These are phyloP conservation scores for Ceyx erithaca DNA, from an alignment of 2,797 vertebrate species.

Conservation along the genomic window DNA sequence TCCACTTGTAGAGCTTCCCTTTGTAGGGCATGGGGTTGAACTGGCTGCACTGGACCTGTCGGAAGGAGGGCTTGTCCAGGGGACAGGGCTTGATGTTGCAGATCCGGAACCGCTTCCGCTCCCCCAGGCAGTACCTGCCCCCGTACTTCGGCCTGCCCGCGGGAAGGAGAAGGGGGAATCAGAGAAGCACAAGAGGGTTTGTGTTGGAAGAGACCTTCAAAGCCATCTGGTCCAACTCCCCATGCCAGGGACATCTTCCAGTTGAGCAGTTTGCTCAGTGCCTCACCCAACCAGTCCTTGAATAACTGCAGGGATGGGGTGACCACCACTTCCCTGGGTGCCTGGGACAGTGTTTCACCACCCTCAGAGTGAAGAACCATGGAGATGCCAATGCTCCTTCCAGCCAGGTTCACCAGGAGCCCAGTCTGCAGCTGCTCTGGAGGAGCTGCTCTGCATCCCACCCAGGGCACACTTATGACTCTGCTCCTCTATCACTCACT, in stretches of 20 bases:
- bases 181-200: not conserved
- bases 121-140: conserved; percentile 92
- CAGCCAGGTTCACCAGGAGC: not conserved
- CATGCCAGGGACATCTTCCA: not conserved
- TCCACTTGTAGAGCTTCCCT: conserved; percentile 90
- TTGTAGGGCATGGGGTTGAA: conserved; percentile 90
- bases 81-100: conserved; percentile 84
- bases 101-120: conserved; percentile 85
- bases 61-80: conserved; percentile 82
- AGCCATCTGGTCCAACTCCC: fast-evolving
- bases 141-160: conserved; percentile 85
- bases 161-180: not conserved
- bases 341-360: not conserved
- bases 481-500: not conserved
- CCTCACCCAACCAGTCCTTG: not conserved
- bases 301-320: not conserved
- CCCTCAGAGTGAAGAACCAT: fast-evolving
- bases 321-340: not conserved
- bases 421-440: not conserved
- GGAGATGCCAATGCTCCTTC: not conserved
- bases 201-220: not conserved
- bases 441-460: not conserved
- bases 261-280: not conserved
- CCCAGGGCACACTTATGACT: fast-evolving
- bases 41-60: conserved; percentile 89